Conservation (phyloP, 2,888 invertebrate species). For the Cataglyphis albicans region DNA sequence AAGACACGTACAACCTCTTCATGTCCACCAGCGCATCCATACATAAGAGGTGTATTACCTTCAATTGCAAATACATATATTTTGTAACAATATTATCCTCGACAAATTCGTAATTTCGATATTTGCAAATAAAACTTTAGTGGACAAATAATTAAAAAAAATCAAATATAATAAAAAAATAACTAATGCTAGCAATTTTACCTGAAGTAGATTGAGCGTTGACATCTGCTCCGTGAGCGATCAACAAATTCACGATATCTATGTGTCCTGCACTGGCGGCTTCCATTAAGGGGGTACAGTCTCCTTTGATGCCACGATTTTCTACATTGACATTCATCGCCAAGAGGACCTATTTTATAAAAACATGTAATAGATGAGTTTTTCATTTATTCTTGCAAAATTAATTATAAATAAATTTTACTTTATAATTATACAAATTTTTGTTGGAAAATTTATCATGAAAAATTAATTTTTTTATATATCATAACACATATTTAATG, state of each 20-base stretch:
- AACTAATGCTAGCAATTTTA: conserved; percentile 78
- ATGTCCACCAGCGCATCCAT: conserved; percentile 98
- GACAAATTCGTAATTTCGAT: neutral
- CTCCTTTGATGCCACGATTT: too few species aligned
- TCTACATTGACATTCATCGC: conserved; percentile 90
- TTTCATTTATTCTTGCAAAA: too few species aligned
- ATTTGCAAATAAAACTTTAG: neutral
- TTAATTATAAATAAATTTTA: too few species aligned
- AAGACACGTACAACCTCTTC: conserved; percentile 96
- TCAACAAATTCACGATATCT: conserved; percentile 95
- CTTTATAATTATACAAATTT: too few species aligned
- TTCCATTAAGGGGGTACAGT: too few species aligned
- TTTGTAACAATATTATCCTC: conserved; percentile 5
- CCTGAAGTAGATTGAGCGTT: conserved; percentile 97
- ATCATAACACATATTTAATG: too few species aligned
- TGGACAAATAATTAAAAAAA: neutral
- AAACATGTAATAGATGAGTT: too few species aligned
- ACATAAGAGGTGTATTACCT: conserved; percentile 98
- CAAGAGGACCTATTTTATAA: too few species aligned
- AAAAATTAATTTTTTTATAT: too few species aligned
- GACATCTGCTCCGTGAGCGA: conserved; percentile 96
- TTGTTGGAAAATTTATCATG: too few species aligned
- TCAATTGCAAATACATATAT: conserved; percentile 63
- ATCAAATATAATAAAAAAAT: neutral
- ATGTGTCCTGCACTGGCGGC: conserved; percentile 95